Evolutionary conservation across 2,113 vertebrate genomes (phyloP).

Genomic region (Camarhynchus parvulus): DNA sequence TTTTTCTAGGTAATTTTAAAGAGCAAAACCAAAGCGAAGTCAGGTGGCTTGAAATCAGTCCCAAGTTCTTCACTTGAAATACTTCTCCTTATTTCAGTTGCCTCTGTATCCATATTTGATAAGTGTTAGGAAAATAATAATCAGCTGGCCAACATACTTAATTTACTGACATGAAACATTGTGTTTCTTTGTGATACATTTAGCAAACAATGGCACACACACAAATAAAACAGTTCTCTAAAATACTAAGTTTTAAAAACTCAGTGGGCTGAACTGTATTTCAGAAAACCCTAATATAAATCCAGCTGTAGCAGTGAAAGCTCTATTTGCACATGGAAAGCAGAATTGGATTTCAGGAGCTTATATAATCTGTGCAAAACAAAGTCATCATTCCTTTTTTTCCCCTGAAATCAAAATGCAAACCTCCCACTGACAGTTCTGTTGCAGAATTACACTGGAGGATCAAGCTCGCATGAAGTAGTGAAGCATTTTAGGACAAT

Average conservation of each 20-base stretch:
- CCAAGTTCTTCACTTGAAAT: conserved; percentile 68
- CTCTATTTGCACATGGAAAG: conserved; percentile 9
- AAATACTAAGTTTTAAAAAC: conserved; percentile 43
- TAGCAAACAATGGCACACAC: conserved; percentile 30
- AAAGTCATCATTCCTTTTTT: background rate
- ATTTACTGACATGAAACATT: conserved; percentile 49
- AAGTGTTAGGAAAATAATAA: conserved; percentile 60
- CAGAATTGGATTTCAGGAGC: conserved; percentile 15
- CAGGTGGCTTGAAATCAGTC: conserved; percentile 77
- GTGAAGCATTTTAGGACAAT: conserved; percentile 55
- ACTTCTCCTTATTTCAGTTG: conserved; percentile 71
- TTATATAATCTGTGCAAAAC: conserved; percentile 11
- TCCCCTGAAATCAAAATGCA: conserved; percentile 26
- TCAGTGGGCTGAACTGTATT: background rate
- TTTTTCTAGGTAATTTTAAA: conserved; percentile 80
- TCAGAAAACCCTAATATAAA: conserved; percentile 27
- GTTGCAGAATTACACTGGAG: conserved; percentile 42
- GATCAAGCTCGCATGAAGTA: background rate
- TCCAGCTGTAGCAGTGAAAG: conserved; percentile 12
- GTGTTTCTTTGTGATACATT: conserved; percentile 52
- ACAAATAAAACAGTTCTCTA: conserved; percentile 51
- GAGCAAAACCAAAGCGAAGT: conserved; percentile 75
- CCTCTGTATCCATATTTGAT: conserved; percentile 48
- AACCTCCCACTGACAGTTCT: conserved; percentile 31
- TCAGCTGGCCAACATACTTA: conserved; percentile 48